Evolutionary conservation across 2,113 vertebrate genomes (phyloP).

Genomic region (Menidia beryllina): DNA sequence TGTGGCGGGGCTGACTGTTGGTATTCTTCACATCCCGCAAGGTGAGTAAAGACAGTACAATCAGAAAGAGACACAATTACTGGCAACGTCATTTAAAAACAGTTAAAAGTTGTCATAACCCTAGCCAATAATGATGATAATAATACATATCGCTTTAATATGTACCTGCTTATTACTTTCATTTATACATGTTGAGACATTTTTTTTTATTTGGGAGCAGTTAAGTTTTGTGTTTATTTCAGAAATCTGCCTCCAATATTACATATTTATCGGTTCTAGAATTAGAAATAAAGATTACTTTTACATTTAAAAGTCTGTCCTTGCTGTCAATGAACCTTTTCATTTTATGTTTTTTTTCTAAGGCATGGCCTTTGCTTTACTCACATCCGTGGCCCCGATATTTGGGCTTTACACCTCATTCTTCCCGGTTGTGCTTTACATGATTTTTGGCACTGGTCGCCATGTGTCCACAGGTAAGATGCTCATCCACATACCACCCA

Average conservation of each 20-base stretch:
- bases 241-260: too few relatives aligned
- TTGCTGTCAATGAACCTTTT: not conserved
- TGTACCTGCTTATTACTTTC: not conserved
- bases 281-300: not conserved
- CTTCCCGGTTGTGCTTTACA: conserved; percentile 90
- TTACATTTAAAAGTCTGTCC: not conserved
- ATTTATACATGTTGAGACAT: too few relatives aligned
- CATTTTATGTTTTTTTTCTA: conserved; percentile 1
- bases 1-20: conserved; percentile 89
- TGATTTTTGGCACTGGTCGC: conserved; percentile 90
- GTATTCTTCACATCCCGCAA: conserved; percentile 92
- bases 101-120: too few relatives aligned
- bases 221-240: not conserved
- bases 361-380: conserved; percentile 94
- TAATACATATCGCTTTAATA: not conserved
- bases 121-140: too few relatives aligned
- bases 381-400: conserved; percentile 92
- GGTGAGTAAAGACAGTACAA: conserved; percentile 72
- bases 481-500: not conserved
- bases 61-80: not conserved
- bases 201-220: too few relatives aligned
- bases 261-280: not conserved
- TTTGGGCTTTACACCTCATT: conserved; percentile 94
- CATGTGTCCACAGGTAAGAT: conserved; percentile 91
- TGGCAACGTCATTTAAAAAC: too few relatives aligned